phyloP scores from a whole-genome alignment of 2,113 vertebrate species.

The Pteropus alecto region DNA sequence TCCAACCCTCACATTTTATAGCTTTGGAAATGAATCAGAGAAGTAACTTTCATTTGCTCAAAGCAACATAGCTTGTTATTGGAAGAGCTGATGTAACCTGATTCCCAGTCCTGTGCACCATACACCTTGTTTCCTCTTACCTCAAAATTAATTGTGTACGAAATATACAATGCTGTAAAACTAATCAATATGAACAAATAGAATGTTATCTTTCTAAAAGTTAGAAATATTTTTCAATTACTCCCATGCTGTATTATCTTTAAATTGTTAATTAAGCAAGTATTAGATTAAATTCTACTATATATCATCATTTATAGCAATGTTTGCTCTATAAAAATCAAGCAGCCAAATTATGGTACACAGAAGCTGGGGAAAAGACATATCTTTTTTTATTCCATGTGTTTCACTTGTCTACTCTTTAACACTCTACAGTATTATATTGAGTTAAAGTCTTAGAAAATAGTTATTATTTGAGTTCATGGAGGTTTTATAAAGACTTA shows the following conservation, averaged over 20 bases:
- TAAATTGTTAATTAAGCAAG: neutral
- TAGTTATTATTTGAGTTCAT: neutral
- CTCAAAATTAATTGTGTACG: neutral
- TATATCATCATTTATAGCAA: neutral
- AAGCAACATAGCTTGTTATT: neutral
- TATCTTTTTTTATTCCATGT: neutral
- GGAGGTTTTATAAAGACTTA: neutral
- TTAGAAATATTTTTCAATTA: neutral
- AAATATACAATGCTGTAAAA: neutral
- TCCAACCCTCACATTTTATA: neutral
- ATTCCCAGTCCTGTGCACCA: too few species aligned
- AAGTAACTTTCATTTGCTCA: neutral
- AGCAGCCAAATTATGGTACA: neutral
- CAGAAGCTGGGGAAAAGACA: neutral
- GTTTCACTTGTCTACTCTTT: neutral
- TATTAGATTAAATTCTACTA: neutral
- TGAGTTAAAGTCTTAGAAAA: conserved; percentile 4
- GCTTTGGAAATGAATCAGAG: neutral
- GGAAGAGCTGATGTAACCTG: neutral
- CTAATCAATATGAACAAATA: neutral
- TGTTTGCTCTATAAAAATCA: neutral
- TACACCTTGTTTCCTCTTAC: neutral
- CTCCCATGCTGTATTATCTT: neutral
- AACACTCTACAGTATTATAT: neutral
- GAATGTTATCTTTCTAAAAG: neutral